phyloP scores from a whole-genome alignment of 2,888 invertebrate genomes.

The Podabrus alpinus region DNA sequence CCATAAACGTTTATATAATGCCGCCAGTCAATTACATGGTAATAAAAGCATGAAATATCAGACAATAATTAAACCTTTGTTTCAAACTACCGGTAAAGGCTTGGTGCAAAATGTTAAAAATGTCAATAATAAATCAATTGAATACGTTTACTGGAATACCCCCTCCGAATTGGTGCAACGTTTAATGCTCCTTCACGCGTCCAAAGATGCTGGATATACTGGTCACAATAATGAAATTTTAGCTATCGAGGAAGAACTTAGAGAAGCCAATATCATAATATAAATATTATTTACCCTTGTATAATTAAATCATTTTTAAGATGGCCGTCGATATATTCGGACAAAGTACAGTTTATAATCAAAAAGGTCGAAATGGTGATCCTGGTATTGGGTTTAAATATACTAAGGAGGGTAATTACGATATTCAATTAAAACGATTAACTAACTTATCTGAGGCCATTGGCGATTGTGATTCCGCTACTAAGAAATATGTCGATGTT shows the following conservation, averaged over 20 bases:
- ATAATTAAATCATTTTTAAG: not conserved
- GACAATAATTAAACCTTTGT: slow-evolving; percentile 12
- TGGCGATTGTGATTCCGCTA: not conserved
- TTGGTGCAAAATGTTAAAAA: not conserved
- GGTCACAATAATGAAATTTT: slow-evolving; percentile 13
- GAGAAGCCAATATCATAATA: slow-evolving; percentile 3
- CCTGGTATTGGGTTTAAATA: too few relatives aligned
- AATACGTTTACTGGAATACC: slow-evolving; percentile 9
- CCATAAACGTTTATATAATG: slow-evolving; percentile 14
- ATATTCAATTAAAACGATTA: not conserved
- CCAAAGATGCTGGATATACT: slow-evolving; percentile 6
- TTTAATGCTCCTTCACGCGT: slow-evolving; percentile 5
- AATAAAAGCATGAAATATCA: slow-evolving; percentile 21
- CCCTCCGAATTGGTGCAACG: slow-evolving; percentile 15
- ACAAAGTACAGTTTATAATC: not conserved
- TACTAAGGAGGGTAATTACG: not conserved
- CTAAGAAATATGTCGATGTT: not conserved
- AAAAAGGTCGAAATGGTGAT: too few relatives aligned
- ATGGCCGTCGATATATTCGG: slow-evolving; percentile 13
- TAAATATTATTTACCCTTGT: not conserved
- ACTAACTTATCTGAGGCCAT: not conserved
- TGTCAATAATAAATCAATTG: not conserved
- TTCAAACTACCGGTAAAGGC: not conserved
- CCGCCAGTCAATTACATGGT: slow-evolving; percentile 3
- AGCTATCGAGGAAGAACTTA: slow-evolving; percentile 15